Percentiles rank a stretch among this genome's conserved stretches.
Evolutionary conservation across 2,113 vertebrate species (phyloP).

Genomic region (Lichenostomus cassidix): DNA sequence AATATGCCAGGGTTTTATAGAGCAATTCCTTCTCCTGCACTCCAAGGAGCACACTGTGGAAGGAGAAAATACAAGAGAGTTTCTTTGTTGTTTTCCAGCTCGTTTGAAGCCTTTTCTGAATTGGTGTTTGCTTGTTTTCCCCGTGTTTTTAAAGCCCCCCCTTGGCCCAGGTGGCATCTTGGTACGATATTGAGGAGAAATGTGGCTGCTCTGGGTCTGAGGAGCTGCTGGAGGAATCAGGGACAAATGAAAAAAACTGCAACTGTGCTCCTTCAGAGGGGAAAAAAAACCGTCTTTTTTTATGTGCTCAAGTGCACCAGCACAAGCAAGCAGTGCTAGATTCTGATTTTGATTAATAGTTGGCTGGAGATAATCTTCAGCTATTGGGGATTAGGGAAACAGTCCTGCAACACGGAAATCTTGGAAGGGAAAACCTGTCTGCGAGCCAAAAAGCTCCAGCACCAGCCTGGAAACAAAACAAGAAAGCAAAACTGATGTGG

Average conservation of each 20-base stretch:
- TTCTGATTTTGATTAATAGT: slow-evolving; percentile 41
- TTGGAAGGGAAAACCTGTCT: slow-evolving; percentile 5
- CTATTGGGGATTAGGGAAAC: slow-evolving; percentile 19
- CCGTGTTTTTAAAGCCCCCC: neutral
- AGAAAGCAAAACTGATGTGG: neutral
- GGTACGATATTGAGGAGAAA: neutral
- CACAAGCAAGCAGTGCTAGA: neutral
- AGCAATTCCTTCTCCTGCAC: slow-evolving; percentile 4
- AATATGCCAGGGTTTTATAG: slow-evolving; percentile 24
- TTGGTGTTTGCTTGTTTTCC: neutral
- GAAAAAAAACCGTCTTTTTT: neutral
- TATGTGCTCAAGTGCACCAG: neutral
- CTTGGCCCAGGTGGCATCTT: neutral
- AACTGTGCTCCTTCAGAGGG: neutral
- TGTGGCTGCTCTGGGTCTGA: neutral
- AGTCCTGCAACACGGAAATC: neutral
- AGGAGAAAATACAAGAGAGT: neutral
- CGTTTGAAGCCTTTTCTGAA: neutral
- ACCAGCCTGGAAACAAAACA: slow-evolving; percentile 3
- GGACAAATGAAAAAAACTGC: neutral
- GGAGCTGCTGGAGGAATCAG: neutral
- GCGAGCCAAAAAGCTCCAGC: neutral
- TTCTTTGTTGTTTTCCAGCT: neutral
- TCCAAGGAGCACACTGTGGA: neutral
- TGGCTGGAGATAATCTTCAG: slow-evolving; percentile 37